phyloP scores from a whole-genome alignment of 2,888 invertebrate species.

The Athalia rosae region DNA sequence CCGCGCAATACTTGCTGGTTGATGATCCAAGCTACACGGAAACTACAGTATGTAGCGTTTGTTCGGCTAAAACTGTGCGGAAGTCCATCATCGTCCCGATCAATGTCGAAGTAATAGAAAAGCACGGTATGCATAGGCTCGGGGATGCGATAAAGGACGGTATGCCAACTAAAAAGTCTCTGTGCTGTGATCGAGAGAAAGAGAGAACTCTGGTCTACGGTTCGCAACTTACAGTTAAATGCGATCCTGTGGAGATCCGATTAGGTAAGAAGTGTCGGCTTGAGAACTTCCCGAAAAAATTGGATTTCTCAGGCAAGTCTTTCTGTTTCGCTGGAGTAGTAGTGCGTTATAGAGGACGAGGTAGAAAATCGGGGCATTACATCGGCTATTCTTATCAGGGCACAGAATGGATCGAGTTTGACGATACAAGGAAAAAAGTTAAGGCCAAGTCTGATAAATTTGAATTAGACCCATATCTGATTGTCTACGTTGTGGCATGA shows the following conservation, averaged over 20 bases:
- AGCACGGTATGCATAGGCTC: slow-evolving; percentile 7
- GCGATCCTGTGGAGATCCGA: slow-evolving; percentile 4
- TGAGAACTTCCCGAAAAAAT: not conserved
- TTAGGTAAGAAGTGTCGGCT: not conserved
- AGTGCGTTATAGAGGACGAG: slow-evolving; percentile 24
- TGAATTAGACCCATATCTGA: slow-evolving; percentile 3
- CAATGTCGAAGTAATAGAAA: slow-evolving; percentile 18
- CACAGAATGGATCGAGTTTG: slow-evolving; percentile 18
- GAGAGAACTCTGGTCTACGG: slow-evolving; percentile 7
- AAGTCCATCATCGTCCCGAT: slow-evolving; percentile 12
- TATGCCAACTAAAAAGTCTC: slow-evolving; percentile 4
- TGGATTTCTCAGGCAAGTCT: not conserved
- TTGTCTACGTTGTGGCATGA: slow-evolving; percentile 11
- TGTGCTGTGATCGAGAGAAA: slow-evolving; percentile 18
- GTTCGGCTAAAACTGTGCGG: not conserved
- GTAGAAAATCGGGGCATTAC: slow-evolving; percentile 24
- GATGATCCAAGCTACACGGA: slow-evolving; percentile 19
- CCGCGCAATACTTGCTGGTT: slow-evolving; percentile 18
- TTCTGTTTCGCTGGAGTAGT: slow-evolving; percentile 15
- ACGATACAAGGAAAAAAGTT: slow-evolving; percentile 6
- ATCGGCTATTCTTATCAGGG: not conserved
- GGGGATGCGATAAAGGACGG: slow-evolving; percentile 14
- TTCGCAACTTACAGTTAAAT: slow-evolving; percentile 18
- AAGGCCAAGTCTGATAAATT: not conserved
- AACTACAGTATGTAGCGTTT: slow-evolving; percentile 7